Evolutionary conservation across 1,140 invertebrate species (phyloP), one percentile per base, ranked within the genome.

Genomic region (Neodiprion virginianus): DNA sequence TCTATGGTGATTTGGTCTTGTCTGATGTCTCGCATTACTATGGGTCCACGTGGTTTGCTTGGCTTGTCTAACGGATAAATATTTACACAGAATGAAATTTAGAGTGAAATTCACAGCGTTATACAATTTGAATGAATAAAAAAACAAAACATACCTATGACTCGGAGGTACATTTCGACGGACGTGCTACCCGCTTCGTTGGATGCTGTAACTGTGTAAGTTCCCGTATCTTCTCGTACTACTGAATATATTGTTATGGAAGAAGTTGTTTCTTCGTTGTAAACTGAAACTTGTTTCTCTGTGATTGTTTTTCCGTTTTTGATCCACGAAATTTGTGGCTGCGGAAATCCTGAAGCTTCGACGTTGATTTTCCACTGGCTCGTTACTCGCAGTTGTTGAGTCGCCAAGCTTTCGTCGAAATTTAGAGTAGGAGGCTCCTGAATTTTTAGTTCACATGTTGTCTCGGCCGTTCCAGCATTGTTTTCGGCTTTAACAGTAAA

Each of bases 401-500:
- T 87, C 12, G 91, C 84, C 74, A 92, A 85, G 47, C 89, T 90
- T 72, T 93, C 91, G 75, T 93, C 89, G 50, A 93, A 88, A 47
- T 85, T 89, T 14, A 94, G 89, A 71, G 85, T 87, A 10, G 94
- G 94, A 75, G 92, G 90, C 77, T 94, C 92, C 87, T 93, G 92
- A 67, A 95, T 88, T 73, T 89, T 91, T 17, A 95, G 77, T 71
- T 85, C 89, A 79, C 93, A 93, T 8, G 89, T 89, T 8, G 94
- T 95, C 85, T 94, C 93, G 1, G 90, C 91, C 77, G 88, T 90
- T 72, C 96, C 96, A 77, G 91, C 89, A 77, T 92, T 88, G 85
- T 97, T 97, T 53, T 87, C 90, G 1, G 95, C 93, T 77, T 91
- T 89, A 82, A 91, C 96, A 8, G 91, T 92, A 82, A 96, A 96